Evolutionary conservation across 2,113 vertebrate genomes (phyloP).

Genomic region (Parotia lawesii): DNA sequence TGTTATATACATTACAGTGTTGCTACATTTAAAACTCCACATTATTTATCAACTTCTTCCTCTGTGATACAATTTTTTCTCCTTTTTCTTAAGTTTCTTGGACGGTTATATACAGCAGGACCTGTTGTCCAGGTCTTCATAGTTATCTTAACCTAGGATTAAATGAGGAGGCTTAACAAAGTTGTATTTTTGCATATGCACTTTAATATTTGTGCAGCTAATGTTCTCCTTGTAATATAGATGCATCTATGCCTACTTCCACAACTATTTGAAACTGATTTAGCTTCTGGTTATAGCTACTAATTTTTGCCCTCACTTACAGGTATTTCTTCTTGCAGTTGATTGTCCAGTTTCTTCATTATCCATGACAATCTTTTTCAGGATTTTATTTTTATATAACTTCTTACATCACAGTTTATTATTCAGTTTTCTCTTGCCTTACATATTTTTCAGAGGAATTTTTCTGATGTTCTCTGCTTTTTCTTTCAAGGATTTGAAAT

Average conservation of each 20-base stretch:
- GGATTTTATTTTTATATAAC: neutral
- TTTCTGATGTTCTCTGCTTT: neutral
- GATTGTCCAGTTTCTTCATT: neutral
- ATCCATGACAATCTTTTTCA: neutral
- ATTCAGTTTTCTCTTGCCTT: neutral
- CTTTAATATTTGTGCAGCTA: neutral
- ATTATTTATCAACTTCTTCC: neutral
- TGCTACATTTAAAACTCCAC: neutral
- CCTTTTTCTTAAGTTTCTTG: neutral
- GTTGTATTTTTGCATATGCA: accelerated
- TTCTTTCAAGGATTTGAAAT: neutral
- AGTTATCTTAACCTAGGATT: neutral
- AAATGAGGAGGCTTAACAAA: neutral
- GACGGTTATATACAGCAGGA: neutral
- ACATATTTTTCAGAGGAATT: neutral
- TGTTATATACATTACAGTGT: neutral
- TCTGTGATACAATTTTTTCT: neutral
- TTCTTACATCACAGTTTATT: neutral
- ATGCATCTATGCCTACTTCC: neutral
- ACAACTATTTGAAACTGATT: neutral
- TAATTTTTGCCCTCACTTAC: neutral
- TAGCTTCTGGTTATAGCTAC: neutral
- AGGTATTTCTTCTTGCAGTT: neutral
- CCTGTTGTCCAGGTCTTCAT: neutral
- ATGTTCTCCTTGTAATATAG: neutral